A percentile compares a stretch with the other conserved stretches of the same genome.
Evolutionary conservation across 2,888 invertebrate genomes (phyloP).

Genomic region (Aricia artaxerxes): DNA sequence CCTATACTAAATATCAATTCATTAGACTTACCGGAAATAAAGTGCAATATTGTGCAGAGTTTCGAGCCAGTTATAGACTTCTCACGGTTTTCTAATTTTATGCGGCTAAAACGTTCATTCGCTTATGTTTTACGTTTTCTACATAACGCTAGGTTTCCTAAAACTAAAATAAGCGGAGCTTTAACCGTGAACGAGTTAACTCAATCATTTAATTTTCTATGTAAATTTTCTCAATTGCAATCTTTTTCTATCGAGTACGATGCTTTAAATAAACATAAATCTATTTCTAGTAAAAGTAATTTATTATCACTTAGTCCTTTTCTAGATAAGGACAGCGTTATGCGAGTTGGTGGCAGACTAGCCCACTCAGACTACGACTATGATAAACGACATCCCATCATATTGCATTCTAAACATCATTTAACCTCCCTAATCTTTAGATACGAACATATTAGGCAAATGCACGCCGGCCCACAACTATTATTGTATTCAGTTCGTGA

Average conservation of each 20-base stretch:
- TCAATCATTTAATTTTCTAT: conserved; percentile 23
- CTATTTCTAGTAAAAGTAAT: conserved; percentile 29
- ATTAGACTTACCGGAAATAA: neutral
- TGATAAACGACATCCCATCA: conserved; percentile 29
- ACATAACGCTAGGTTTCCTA: conserved; percentile 21
- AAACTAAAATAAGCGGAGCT: conserved; percentile 9
- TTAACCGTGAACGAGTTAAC: conserved; percentile 20
- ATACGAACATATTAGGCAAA: neutral
- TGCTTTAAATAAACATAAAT: neutral
- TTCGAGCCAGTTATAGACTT: conserved; percentile 1
- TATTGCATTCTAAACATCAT: conserved; percentile 32
- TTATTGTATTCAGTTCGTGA: too few relatives aligned
- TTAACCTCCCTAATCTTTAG: neutral
- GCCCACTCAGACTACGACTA: conserved; percentile 21
- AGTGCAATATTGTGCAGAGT: neutral
- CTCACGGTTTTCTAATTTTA: conserved; percentile 28
- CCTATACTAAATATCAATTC: neutral
- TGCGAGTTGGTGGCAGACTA: conserved; percentile 31
- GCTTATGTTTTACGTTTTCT: conserved; percentile 31
- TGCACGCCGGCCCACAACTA: neutral
- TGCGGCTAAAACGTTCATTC: conserved; percentile 30
- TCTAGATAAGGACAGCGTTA: conserved; percentile 15
- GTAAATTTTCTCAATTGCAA: conserved; percentile 29
- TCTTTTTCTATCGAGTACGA: conserved; percentile 30
- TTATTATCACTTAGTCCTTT: conserved; percentile 31